phyloP scores from a whole-genome alignment of 2,797 vertebrate species.

The Hephaestus fuliginosus region DNA sequence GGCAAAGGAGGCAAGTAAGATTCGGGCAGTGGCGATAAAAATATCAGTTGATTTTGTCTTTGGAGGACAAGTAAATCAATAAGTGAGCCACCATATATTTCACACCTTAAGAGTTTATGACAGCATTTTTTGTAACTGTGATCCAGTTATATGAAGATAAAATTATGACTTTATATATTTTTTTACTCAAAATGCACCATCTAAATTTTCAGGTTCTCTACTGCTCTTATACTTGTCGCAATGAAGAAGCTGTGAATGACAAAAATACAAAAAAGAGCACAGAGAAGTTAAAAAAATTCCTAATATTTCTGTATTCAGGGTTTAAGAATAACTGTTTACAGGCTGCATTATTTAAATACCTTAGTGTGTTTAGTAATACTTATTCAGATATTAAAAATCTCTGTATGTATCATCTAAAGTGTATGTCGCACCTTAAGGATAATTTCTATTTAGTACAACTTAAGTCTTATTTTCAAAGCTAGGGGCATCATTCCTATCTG shows the following conservation, averaged over 20 bases:
- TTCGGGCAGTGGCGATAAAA: conserved; percentile 6
- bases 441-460: not conserved
- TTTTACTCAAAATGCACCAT: not conserved
- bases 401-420: no score
- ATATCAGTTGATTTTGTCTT: not conserved
- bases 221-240: not conserved
- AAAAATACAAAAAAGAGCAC: no score
- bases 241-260: no score
- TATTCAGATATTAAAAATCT: not conserved
- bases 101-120: not conserved
- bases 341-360: not conserved
- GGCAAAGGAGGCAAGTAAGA: conserved; percentile 21
- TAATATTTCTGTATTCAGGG: not conserved
- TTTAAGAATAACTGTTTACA: not conserved
- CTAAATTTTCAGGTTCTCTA: not conserved
- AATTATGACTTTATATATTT: not conserved
- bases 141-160: not conserved
- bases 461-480: not conserved
- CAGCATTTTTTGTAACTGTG: not conserved
- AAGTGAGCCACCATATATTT: not conserved
- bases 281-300: no score
- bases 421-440: not conserved
- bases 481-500: not conserved
- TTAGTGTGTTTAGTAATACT: not conserved
- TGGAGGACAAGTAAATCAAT: not conserved